phyloP scores from a whole-genome alignment of 2,797 vertebrate species.

The Podarcis siculus region DNA sequence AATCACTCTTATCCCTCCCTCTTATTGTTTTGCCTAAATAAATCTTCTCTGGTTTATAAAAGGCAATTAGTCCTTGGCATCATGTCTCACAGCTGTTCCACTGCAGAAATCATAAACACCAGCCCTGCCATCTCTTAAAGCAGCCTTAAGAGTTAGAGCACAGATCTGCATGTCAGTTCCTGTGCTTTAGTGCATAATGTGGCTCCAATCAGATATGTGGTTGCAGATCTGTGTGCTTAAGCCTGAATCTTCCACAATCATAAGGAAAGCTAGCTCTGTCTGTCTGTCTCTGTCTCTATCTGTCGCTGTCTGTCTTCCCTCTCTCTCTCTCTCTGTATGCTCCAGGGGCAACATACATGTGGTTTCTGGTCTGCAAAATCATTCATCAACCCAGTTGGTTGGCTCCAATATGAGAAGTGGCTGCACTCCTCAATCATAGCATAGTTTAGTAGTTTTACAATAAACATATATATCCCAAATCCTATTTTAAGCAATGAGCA shows the following conservation, averaged over 20 bases:
- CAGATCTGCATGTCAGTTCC: neutral
- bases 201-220: neutral
- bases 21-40: slow-evolving; percentile 7
- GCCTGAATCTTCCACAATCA: neutral
- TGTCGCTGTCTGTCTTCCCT: too few relatives aligned
- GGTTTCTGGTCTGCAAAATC: neutral
- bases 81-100: slow-evolving; percentile 1
- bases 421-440: slow-evolving; percentile 30
- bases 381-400: neutral
- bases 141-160: neutral
- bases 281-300: too few relatives aligned
- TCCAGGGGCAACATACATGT: neutral
- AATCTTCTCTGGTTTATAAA: neutral
- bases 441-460: slow-evolving; percentile 36
- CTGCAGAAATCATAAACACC: slow-evolving; percentile 6
- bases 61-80: slow-evolving; percentile 29
- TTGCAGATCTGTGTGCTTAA: neutral
- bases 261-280: neutral
- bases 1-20: neutral
- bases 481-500: too few relatives aligned
- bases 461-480: neutral
- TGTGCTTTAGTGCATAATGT: neutral
- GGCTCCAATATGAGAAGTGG: neutral
- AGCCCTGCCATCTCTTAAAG: neutral
- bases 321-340: too few relatives aligned